These are phyloP conservation scores for Gymnorhina tibicen DNA, from an alignment of 2,113 vertebrate species.

Conservation along the genomic window DNA sequence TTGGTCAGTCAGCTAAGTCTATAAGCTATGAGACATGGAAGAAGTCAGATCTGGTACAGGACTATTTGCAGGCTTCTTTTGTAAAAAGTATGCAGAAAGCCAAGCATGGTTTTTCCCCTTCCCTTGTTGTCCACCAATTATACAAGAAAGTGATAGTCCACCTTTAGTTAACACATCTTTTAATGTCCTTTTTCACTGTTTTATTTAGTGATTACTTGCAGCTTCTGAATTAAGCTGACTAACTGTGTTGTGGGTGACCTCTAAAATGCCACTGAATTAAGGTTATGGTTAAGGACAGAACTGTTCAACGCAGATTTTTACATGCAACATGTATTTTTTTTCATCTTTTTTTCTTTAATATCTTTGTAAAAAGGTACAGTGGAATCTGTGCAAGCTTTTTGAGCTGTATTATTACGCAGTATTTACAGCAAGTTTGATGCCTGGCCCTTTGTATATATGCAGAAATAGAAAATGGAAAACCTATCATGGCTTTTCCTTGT, in stretches of 20 bases:
- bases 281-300: neutral
- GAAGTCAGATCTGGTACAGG: neutral
- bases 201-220: neutral
- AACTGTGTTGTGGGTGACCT: neutral
- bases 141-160: neutral
- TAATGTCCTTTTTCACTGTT: neutral
- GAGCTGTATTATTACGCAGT: neutral
- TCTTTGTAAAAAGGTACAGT: neutral
- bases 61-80: neutral
- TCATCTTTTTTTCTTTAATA: neutral
- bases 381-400: neutral
- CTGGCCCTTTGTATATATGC: neutral
- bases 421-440: neutral
- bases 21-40: neutral
- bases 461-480: neutral
- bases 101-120: neutral
- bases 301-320: neutral
- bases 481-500: neutral
- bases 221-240: neutral
- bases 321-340: neutral
- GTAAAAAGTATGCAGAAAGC: neutral
- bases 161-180: neutral
- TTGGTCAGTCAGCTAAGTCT: neutral
- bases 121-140: neutral
- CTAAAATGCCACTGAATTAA: neutral